Percentiles rank a stretch among this genome's conserved stretches.
Conservation (phyloP, 2,113 vertebrate species). For the Conger conger region DNA sequence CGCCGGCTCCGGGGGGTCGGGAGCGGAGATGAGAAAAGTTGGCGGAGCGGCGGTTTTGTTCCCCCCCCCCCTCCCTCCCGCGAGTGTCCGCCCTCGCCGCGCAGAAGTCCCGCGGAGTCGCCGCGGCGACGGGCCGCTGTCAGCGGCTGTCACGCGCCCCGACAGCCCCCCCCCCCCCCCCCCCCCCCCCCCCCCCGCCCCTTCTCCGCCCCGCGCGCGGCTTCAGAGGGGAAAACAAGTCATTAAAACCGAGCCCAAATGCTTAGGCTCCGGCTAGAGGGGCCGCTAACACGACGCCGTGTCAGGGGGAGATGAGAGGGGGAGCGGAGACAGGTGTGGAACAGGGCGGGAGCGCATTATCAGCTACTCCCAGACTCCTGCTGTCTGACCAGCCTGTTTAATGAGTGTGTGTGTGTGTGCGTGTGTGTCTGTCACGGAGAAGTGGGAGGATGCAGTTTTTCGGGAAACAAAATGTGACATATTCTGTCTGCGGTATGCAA, state of each 20-base stretch:
- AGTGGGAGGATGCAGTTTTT: neutral
- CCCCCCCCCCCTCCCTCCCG: neutral
- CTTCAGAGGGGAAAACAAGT: neutral
- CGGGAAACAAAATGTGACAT: neutral
- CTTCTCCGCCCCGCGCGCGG: too few relatives aligned
- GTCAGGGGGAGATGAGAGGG: conserved; percentile 6
- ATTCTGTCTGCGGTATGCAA: neutral
- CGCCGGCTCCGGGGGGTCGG: neutral
- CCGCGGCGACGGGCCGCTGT: neutral
- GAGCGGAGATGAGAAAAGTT: neutral
- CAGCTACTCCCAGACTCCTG: neutral
- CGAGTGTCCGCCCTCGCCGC: neutral
- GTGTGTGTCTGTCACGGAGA: neutral
- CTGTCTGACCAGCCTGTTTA: neutral
- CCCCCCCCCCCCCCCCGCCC: too few relatives aligned
- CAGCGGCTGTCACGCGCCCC: neutral
- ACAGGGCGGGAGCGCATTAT: neutral
- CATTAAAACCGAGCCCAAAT: conserved; percentile 20
- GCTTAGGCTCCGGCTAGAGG: neutral
- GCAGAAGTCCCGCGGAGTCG: neutral
- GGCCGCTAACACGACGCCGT: neutral
- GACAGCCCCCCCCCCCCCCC: too few relatives aligned
- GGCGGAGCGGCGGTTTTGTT: neutral
- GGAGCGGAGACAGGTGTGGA: neutral
- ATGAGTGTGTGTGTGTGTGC: neutral